Conservation (phyloP, 2,797 vertebrate species). For the Enteromius mattozi region DNA sequence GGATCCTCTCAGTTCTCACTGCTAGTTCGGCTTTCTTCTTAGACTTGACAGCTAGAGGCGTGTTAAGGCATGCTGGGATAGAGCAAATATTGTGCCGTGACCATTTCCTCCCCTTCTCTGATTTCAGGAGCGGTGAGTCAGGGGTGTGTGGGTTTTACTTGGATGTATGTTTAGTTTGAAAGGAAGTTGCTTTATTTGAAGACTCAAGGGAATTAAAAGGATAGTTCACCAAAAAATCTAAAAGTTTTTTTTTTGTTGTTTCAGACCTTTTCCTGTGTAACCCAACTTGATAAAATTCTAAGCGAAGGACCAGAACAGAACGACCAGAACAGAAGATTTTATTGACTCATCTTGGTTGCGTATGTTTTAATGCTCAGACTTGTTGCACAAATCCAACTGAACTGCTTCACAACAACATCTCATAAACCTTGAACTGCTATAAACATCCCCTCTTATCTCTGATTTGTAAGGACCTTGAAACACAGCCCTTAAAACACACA, state of each 20-base stretch:
- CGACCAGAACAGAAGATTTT: background rate
- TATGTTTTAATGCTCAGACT: background rate
- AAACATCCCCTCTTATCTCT: background rate
- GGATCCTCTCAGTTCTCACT: constrained; percentile 3
- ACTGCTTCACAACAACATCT: background rate
- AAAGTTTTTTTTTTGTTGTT: background rate
- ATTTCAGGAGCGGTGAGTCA: constrained; percentile 46
- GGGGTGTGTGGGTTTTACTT: constrained; percentile 29
- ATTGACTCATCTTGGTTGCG: background rate
- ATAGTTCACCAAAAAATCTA: background rate
- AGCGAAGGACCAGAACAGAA: no score
- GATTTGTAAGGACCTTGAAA: background rate
- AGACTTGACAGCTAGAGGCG: constrained; percentile 18
- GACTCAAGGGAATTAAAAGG: constrained; percentile 23
- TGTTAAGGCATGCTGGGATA: constrained; percentile 41
- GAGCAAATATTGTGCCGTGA: constrained; percentile 30
- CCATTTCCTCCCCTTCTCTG: constrained; percentile 34
- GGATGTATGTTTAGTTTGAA: constrained; percentile 14
- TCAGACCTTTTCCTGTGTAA: background rate
- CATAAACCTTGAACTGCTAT: background rate
- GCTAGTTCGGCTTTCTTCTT: constrained; percentile 2
- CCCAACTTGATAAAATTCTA: background rate
- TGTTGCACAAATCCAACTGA: background rate
- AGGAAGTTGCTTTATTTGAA: constrained; percentile 15
- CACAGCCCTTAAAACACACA: background rate